Base-by-base conservation (phyloP, 2,888 invertebrate species). In the Euzophera pinguis region DNA sequence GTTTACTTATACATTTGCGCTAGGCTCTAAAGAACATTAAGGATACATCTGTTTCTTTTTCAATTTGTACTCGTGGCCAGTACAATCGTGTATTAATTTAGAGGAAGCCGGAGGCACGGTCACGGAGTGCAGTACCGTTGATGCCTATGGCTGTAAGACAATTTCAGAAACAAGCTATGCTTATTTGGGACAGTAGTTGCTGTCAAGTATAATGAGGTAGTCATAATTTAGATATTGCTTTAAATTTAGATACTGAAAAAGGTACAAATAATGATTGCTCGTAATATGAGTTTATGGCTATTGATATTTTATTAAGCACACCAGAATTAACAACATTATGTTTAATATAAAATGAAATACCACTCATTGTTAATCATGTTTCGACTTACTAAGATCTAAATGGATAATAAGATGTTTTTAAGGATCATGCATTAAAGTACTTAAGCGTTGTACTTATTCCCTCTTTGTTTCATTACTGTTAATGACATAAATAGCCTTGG, bases 1-100 rank as follows among this genome's bases (percentile, higher is more conserved):
- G n/a, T n/a, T n/a, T n/a, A 22, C 22, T 22, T 22, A 22, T 22
- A 22, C 3, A 22, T 22, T 2, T 22, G 22, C 5, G 22, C 5
- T n/a, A n/a, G 22, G 5, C 22, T 22, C 22, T 5, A 22, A 22
- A 22, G 2, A 22, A 22, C 22, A 22, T 22, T 22, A 10, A 13
- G 7, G 37, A 38, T 16, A 0, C 7, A 39, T 39, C 39, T 39
- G 16, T 9, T 1, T 13, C 16, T 6, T 39, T 16, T 39, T 8
- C 14, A 10, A 39, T 39, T 39, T 39, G 14, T 14, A 14, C 7
- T 16, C 8, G 12, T 43, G 42, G 27, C 42, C 42, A 43, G 27
- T 43, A 43, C 75, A 80, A 78, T 83, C 71, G 73, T 68, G 76
- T 78, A 82, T 83, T 82, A 80, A 84, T 83, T 84, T 81, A 75